These are phyloP conservation scores for Cryptus armator DNA, from an alignment of 2,888 invertebrate species.

Conservation along the genomic window DNA sequence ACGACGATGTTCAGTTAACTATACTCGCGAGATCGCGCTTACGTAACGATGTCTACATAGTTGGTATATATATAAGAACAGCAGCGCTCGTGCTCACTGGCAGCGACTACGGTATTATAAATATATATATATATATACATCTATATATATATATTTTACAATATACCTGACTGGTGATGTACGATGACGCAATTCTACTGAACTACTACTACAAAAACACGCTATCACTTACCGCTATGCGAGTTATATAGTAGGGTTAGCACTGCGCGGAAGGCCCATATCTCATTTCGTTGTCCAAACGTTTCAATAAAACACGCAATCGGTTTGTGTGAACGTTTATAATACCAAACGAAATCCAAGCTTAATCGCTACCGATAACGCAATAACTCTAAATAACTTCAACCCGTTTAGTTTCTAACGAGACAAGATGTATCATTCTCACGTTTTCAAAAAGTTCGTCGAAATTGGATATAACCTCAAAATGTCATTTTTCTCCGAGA, in stretches of 20 bases:
- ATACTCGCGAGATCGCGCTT: slow-evolving; percentile 53
- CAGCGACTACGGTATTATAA: slow-evolving; percentile 12
- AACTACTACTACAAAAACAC: slow-evolving; percentile 42
- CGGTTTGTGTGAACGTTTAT: background rate
- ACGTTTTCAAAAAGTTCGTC: no score
- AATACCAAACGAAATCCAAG: background rate
- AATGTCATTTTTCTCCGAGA: background rate
- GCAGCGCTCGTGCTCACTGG: slow-evolving; percentile 47
- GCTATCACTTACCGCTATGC: slow-evolving; percentile 57
- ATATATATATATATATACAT: slow-evolving; percentile 36
- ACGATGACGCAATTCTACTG: slow-evolving; percentile 64
- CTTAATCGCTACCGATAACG: background rate
- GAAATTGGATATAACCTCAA: background rate
- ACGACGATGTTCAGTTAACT: slow-evolving; percentile 44
- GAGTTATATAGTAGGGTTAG: background rate
- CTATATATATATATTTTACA: slow-evolving; percentile 28
- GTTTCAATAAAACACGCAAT: slow-evolving; percentile 27
- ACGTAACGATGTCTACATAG: slow-evolving; percentile 58
- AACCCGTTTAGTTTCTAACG: background rate
- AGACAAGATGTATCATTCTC: no score
- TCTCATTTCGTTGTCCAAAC: slow-evolving; percentile 23
- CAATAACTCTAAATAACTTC: background rate
- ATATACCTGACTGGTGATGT: slow-evolving; percentile 48
- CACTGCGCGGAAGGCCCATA: slow-evolving; percentile 17
- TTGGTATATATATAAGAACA: slow-evolving; percentile 29